These are phyloP conservation scores for Azemiops feae DNA, from an alignment of 2,113 vertebrate genomes.

Conservation along the genomic window DNA sequence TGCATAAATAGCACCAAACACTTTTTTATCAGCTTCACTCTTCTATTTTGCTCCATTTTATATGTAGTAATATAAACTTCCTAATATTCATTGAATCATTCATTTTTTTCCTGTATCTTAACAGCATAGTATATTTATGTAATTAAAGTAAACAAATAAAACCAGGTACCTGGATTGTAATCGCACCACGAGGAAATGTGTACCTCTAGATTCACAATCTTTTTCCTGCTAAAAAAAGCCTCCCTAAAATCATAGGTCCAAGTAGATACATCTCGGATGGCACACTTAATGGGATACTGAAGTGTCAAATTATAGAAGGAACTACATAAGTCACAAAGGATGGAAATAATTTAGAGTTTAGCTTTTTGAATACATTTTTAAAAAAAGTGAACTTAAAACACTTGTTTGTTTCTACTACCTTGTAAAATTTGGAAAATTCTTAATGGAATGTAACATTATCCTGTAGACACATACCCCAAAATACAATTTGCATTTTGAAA, in stretches of 20 bases:
- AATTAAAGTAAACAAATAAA: not conserved
- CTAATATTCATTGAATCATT: not conserved
- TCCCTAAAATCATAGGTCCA: not conserved
- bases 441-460: not conserved
- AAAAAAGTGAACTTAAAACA: not conserved
- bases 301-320: not conserved
- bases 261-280: not conserved
- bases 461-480: not conserved
- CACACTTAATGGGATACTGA: not conserved
- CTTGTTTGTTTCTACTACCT: not conserved
- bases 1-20: slow-evolving; percentile 33
- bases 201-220: not conserved
- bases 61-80: not conserved
- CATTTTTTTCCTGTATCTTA: not conserved
- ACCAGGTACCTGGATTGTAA: not conserved
- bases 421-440: not conserved
- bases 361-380: not conserved
- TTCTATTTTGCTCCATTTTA: not conserved
- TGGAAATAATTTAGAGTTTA: not conserved
- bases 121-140: not conserved
- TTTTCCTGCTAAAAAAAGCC: not conserved
- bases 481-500: no score
- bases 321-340: not conserved
- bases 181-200: not conserved
- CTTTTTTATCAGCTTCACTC: not conserved